Evolutionary conservation across 2,888 invertebrate species (phyloP), one percentile per base, ranked within the genome.

Genomic region (Endotricha flammealis): DNA sequence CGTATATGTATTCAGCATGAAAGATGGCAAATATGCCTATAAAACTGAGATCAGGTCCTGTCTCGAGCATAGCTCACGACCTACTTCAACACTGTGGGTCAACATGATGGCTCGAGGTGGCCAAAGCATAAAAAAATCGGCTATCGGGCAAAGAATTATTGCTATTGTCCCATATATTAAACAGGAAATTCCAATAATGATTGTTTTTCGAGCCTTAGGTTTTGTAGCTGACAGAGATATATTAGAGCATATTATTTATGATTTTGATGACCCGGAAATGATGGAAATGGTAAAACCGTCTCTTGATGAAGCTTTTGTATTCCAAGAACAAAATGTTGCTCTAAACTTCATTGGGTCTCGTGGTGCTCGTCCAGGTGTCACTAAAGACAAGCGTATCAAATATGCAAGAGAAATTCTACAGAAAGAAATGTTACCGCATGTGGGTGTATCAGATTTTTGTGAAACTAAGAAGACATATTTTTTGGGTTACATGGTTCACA

Each of bases 281-380:
- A 99, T 99, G 99, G 99, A 99, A 90, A 99, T 99, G 98, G 98
- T 98, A 0, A 99, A 99, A 74, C 99, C 99, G 0, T 99, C 99
- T 0, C 83, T 99, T 38, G 99, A 99, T 81, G 99, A 99, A 86
- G 99, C 99, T 27, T 99, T 99, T 80, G 99, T 99, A 0, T 97
- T 99, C 53, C 99, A 99, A 82, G 99, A 99, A 71, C 99, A 99
- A 76, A 98, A 95, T 86, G 98, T 99, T 2, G 99, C 99, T 0
- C 87, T 99, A 10, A 99, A 98, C 81, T 99, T 99, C 61, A 99
- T 99, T 62, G 99, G 99, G 48, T 93, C 98, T 6, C 92, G 99
- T 76, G 99, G 99, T 51, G 98, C 98, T 13, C 90, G 95, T 32
- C 98, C 99, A 5, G 99, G 99, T 72, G 99, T 99, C 0, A 98